Percentiles rank a stretch among this genome's conserved stretches.
Evolutionary conservation across 1,140 invertebrate genomes (phyloP).

Genomic region (Macrocentrus cingulum): DNA sequence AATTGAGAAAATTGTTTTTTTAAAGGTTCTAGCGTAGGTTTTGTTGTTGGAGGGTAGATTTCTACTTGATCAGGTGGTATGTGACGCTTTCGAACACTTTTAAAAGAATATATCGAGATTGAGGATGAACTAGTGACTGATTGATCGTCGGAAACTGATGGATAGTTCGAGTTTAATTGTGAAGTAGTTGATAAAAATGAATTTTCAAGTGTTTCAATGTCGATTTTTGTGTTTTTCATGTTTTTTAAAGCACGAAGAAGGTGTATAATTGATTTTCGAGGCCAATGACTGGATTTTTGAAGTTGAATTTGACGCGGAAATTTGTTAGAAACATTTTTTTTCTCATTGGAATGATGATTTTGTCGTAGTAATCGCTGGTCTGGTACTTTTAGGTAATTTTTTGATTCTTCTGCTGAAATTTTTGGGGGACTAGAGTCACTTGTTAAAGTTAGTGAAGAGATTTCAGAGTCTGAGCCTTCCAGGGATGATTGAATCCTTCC

Average conservation of each 20-base stretch:
- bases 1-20: constrained; percentile 10
- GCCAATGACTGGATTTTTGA: constrained; percentile 8
- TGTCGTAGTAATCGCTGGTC: background rate
- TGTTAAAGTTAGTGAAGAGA: constrained; percentile 3
- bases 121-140: background rate
- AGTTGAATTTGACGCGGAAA: constrained; percentile 7
- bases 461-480: constrained; percentile 27
- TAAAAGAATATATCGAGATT: constrained; percentile 8
- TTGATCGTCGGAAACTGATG: background rate
- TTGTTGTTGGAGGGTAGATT: background rate
- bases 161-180: background rate
- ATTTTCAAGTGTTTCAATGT: background rate
- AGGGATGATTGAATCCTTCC: constrained; percentile 33
- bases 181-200: constrained; percentile 10
- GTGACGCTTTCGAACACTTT: constrained; percentile 24
- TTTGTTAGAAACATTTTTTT: no score
- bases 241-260: constrained; percentile 22
- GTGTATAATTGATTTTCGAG: constrained; percentile 17
- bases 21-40: background rate
- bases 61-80: constrained; percentile 23
- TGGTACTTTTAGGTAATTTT: constrained; percentile 21
- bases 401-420: background rate
- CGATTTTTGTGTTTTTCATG: constrained; percentile 22
- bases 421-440: background rate
- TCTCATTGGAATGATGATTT: no score